Evolutionary conservation across 2,888 invertebrate species (phyloP).

Genomic region (Phalera bucephala): DNA sequence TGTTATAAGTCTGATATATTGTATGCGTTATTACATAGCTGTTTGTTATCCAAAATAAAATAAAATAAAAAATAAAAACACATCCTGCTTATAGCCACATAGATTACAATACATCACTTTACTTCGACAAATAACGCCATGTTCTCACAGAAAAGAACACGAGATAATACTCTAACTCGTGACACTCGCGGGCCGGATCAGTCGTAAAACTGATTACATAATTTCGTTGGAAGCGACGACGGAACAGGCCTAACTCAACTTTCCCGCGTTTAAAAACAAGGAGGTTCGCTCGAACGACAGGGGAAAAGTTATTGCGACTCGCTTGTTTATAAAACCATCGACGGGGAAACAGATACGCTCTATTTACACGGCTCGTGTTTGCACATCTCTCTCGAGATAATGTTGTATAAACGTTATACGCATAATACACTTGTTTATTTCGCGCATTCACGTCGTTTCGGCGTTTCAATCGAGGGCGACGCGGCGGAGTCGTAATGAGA

Average conservation of each 20-base stretch:
- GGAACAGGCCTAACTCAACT: constrained; percentile 66
- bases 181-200: constrained; percentile 60
- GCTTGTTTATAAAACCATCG: constrained; percentile 80
- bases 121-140: constrained; percentile 12
- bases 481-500: constrained; percentile 44
- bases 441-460: constrained; percentile 48
- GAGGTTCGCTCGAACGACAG: constrained; percentile 57
- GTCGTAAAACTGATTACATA: constrained; percentile 76
- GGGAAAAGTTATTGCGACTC: constrained; percentile 69
- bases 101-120: constrained; percentile 9
- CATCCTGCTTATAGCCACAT: constrained; percentile 4
- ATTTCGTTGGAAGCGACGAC: constrained; percentile 74
- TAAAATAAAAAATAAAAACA: too few relatives aligned
- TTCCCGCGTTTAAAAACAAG: constrained; percentile 69
- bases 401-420: constrained; percentile 67
- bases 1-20: too few relatives aligned
- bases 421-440: constrained; percentile 55
- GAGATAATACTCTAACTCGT: constrained; percentile 51
- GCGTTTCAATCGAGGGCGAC: constrained; percentile 55
- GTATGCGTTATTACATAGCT: too few relatives aligned
- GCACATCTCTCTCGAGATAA: constrained; percentile 71
- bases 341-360: constrained; percentile 74
- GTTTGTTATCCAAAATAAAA: too few relatives aligned
- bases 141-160: constrained; percentile 33
- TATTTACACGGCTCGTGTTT: constrained; percentile 70